A percentile compares a stretch with the other conserved stretches of the same genome.
These are phyloP conservation scores for Mormyrops boulengeri DNA, from an alignment of 2,797 vertebrate species.

Conservation along the genomic window DNA sequence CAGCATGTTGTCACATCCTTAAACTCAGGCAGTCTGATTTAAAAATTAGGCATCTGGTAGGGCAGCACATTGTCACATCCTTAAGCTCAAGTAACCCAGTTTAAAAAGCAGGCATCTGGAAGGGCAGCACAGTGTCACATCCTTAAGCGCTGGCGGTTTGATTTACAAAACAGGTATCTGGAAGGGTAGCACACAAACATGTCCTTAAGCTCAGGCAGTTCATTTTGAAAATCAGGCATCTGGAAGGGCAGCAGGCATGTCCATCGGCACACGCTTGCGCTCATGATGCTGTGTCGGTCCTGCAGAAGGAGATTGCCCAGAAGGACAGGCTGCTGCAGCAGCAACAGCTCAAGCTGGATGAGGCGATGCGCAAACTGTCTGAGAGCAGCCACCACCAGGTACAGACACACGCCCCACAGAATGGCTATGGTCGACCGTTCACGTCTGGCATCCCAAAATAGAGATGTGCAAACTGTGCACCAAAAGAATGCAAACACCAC, in stretches of 20 bases:
- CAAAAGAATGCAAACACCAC: background rate
- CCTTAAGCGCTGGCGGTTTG: background rate
- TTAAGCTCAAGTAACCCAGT: background rate
- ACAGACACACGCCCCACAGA: conserved; percentile 21
- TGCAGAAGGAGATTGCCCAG: conserved; percentile 83
- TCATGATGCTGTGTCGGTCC: background rate
- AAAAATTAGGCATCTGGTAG: background rate
- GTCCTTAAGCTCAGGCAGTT: background rate
- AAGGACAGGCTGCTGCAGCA: conserved; percentile 86
- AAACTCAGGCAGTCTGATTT: background rate
- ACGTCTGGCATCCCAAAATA: background rate
- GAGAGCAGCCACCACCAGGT: conserved; percentile 79
- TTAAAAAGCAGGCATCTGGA: background rate
- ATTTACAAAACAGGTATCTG: background rate
- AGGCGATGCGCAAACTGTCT: conserved; percentile 71
- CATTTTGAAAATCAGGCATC: background rate
- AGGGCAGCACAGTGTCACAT: background rate
- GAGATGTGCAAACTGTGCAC: background rate
- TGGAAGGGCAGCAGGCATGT: background rate
- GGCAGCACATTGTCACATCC: background rate
- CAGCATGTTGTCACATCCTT: background rate
- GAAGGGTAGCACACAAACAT: background rate
- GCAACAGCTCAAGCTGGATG: conserved; percentile 81
- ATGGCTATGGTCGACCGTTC: background rate
- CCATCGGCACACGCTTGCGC: background rate